phyloP scores from a whole-genome alignment of 2,113 vertebrate genomes.

The Motacilla alba region DNA sequence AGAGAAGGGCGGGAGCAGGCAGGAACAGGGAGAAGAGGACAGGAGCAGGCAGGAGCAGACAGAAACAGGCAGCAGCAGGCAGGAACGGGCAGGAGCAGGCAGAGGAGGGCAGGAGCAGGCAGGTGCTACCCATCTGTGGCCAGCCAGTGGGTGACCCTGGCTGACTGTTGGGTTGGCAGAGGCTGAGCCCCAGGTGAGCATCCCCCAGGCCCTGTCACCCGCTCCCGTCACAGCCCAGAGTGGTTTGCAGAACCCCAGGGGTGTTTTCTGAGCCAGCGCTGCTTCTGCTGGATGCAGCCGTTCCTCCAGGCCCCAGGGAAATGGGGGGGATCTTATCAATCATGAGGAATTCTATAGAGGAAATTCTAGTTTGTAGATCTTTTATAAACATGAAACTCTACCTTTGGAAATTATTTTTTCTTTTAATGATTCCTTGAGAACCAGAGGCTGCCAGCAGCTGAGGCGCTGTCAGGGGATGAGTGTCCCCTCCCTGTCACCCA shows the following conservation, averaged over 20 bases:
- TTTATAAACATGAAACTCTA: background rate
- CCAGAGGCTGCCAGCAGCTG: background rate
- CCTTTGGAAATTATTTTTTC: background rate
- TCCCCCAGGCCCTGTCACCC: background rate
- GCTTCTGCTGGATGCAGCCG: background rate
- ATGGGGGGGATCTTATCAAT: background rate
- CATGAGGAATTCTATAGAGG: background rate
- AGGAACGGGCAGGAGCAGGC: background rate
- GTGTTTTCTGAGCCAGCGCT: background rate
- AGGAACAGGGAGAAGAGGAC: background rate
- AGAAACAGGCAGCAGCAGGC: background rate
- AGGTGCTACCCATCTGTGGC: fast-evolving
- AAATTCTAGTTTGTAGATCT: slow-evolving; percentile 8
- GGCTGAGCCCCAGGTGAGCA: background rate
- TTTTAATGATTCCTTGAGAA: background rate
- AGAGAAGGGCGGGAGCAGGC: fast-evolving
- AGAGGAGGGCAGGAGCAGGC: background rate
- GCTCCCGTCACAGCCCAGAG: background rate
- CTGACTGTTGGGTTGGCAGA: fast-evolving
- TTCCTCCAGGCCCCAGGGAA: background rate
- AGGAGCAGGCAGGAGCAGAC: no score
- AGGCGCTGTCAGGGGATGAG: background rate
- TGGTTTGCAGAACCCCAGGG: background rate
- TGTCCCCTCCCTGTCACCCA: background rate
- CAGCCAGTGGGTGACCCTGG: fast-evolving